A percentile compares a stretch with the other conserved stretches of the same genome.
phyloP scores from a whole-genome alignment of 1,140 invertebrate genomes.

The Lasioglossum baleicum region DNA sequence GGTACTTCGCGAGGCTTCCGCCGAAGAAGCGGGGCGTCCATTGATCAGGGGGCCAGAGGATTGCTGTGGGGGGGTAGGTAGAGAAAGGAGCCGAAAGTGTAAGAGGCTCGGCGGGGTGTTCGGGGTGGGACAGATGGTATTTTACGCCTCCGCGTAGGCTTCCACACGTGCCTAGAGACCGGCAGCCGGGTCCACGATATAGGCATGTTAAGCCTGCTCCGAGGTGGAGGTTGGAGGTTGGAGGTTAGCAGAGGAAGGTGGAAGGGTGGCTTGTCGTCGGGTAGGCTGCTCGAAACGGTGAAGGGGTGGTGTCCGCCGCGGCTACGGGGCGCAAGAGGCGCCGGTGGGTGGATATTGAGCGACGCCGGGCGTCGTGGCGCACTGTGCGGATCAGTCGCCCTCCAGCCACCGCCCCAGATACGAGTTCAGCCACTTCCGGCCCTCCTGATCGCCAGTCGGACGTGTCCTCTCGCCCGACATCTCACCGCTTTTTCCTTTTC shows the following conservation, averaged over 20 bases:
- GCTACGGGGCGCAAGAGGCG: constrained; percentile 49
- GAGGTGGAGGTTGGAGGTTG: constrained; percentile 49
- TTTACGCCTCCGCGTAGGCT: constrained; percentile 46
- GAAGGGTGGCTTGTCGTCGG: constrained; percentile 16
- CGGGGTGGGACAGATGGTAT: constrained; percentile 52
- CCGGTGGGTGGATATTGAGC: constrained; percentile 75
- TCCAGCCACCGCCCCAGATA: constrained; percentile 78
- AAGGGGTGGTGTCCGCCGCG: constrained; percentile 54
- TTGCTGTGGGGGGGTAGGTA: background rate
- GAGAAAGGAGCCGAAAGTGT: background rate
- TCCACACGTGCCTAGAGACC: constrained; percentile 58
- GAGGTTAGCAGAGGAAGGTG: constrained; percentile 22
- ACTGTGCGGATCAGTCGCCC: constrained; percentile 74
- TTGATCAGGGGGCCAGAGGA: constrained; percentile 9
- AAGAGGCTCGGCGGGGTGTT: background rate
- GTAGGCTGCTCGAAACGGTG: constrained; percentile 17
- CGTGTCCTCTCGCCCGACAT: constrained; percentile 10
- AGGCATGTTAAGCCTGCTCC: constrained; percentile 17
- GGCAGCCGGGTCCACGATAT: constrained; percentile 42
- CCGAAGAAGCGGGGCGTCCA: background rate
- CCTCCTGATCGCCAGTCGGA: constrained; percentile 40
- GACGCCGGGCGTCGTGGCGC: constrained; percentile 77
- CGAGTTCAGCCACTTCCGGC: constrained; percentile 57
- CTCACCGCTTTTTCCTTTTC: background rate
- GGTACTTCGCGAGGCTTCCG: background rate